Percentiles rank a stretch among this genome's conserved stretches.
These are phyloP conservation scores for Jaculus jaculus DNA, from an alignment of 2,113 vertebrate genomes.

Conservation along the genomic window DNA sequence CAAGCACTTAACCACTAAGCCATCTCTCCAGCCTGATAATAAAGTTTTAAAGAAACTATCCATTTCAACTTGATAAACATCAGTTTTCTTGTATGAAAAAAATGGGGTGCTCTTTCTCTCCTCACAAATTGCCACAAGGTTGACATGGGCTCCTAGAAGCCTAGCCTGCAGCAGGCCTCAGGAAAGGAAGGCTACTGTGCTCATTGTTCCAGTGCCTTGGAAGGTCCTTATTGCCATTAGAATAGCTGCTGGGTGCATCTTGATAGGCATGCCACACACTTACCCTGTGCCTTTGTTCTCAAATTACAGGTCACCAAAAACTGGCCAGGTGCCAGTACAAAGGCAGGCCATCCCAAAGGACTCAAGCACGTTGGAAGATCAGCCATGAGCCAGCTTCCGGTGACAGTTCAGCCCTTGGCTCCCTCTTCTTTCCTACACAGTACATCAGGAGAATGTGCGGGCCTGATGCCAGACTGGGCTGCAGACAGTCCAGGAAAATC, in stretches of 20 bases:
- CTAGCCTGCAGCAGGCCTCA: background rate
- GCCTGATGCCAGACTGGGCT: constrained; percentile 65
- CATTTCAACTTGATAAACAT: constrained; percentile 1
- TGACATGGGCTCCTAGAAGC: background rate
- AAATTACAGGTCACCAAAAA: constrained; percentile 84
- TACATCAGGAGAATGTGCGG: constrained; percentile 64
- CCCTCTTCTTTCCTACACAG: constrained; percentile 60
- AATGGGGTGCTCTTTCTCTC: background rate
- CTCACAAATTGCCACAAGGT: background rate
- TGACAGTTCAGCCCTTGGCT: constrained; percentile 76
- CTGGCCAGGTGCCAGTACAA: constrained; percentile 79
- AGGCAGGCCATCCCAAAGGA: constrained; percentile 83
- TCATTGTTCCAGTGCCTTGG: background rate
- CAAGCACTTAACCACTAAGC: too few species aligned
- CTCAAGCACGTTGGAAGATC: constrained; percentile 80
- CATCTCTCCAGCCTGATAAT: too few species aligned
- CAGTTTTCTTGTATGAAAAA: background rate
- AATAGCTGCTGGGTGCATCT: background rate
- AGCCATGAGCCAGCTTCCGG: constrained; percentile 78
- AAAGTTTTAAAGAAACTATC: background rate
- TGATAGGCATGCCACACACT: background rate
- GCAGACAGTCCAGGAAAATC: background rate
- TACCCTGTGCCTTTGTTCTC: constrained; percentile 52
- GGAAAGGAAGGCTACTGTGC: background rate
- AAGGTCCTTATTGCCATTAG: background rate